A percentile compares a stretch with the other conserved stretches of the same genome.
phyloP scores from a whole-genome alignment of 1,140 invertebrate genomes.

The Polypedilum pembai region DNA sequence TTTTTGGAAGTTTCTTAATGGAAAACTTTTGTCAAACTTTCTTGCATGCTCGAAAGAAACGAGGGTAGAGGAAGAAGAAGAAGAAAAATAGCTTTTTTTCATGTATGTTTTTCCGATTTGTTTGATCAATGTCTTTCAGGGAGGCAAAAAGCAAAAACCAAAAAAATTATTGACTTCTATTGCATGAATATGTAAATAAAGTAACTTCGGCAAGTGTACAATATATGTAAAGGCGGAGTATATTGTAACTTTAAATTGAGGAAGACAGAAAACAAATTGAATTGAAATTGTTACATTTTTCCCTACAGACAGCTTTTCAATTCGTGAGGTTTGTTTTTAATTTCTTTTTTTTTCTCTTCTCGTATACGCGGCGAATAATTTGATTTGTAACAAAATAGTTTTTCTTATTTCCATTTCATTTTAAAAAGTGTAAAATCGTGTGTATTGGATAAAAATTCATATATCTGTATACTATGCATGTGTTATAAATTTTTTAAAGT shows the following conservation, averaged over 20 bases:
- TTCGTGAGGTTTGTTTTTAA: slow-evolving; percentile 1
- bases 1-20: background rate
- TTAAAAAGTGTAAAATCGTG: background rate
- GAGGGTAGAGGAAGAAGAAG: background rate
- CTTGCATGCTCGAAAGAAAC: background rate
- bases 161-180: background rate
- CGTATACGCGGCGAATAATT: background rate
- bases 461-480: background rate
- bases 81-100: background rate
- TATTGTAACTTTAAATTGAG: background rate
- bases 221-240: background rate
- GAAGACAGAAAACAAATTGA: slow-evolving; percentile 18
- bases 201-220: background rate
- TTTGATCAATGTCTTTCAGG: background rate
- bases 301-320: background rate
- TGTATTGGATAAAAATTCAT: background rate
- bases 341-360: background rate
- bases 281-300: background rate
- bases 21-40: no score
- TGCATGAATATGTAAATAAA: background rate
- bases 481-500: background rate
- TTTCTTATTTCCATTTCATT: background rate
- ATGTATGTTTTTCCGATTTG: background rate
- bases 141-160: background rate
- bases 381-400: slow-evolving; percentile 2